Conservation (phyloP, 2,113 vertebrate genomes). For the Elephas maximus region DNA sequence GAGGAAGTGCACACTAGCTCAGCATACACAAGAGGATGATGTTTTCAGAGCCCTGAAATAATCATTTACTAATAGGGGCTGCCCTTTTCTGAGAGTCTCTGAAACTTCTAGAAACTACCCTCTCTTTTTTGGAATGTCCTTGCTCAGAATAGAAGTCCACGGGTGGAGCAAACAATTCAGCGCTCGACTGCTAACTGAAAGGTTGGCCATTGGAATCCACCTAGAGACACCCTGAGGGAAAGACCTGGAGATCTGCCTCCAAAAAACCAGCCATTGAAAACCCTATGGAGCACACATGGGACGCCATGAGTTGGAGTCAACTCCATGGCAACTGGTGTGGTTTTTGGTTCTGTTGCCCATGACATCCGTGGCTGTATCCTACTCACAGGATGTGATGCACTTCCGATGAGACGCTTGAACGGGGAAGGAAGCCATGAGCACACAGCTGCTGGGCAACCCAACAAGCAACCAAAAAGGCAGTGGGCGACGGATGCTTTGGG, state of each 20-base stretch:
- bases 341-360: fast-evolving
- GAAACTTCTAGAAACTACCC: neutral
- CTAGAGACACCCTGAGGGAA: neutral
- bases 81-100: neutral
- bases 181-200: too few relatives aligned
- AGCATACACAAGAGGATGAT: too few relatives aligned
- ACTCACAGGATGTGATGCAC: fast-evolving
- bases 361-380: fast-evolving
- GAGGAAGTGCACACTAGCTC: fast-evolving
- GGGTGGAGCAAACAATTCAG: too few relatives aligned
- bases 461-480: neutral
- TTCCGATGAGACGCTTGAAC: neutral
- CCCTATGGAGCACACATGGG: neutral
- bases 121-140: neutral
- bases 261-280: neutral
- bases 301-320: neutral
- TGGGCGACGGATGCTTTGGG: fast-evolving
- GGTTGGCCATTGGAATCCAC: too few relatives aligned
- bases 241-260: neutral
- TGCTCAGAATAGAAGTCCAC: fast-evolving
- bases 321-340: too few relatives aligned
- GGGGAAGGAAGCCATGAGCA: fast-evolving
- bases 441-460: fast-evolving
- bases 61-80: fast-evolving
- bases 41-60: neutral